phyloP scores from a whole-genome alignment of 2,113 vertebrate species.

The Cricetomys ansorgei region DNA sequence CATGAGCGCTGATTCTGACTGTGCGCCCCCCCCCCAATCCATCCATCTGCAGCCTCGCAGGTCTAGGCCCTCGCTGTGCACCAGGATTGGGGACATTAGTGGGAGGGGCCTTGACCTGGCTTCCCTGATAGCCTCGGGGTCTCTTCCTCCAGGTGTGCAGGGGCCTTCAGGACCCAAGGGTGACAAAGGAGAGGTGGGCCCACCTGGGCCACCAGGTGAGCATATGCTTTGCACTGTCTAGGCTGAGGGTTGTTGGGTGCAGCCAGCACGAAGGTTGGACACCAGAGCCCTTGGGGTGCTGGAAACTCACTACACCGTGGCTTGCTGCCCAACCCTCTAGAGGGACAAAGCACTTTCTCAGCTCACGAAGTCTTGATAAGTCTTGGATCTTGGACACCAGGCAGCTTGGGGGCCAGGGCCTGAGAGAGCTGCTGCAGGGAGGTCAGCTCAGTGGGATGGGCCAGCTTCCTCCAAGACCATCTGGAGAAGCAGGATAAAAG shows the following conservation, averaged over 20 bases:
- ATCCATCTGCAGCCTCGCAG: fast-evolving
- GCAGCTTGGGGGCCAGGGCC: not conserved
- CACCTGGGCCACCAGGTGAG: constrained; percentile 72
- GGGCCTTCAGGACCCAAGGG: constrained; percentile 77
- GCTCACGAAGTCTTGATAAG: fast-evolving
- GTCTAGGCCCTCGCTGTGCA: fast-evolving
- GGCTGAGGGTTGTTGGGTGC: fast-evolving
- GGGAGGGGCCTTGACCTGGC: no score
- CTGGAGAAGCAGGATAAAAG: not conserved
- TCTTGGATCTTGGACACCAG: not conserved
- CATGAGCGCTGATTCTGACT: fast-evolving
- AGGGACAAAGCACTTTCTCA: not conserved
- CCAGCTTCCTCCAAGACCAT: not conserved
- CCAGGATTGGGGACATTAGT: fast-evolving
- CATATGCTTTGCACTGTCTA: fast-evolving
- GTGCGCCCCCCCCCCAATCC: not conserved
- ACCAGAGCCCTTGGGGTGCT: not conserved
- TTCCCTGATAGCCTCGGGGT: fast-evolving
- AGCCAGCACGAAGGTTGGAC: not conserved
- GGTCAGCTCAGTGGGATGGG: not conserved
- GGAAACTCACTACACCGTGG: fast-evolving
- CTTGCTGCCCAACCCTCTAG: fast-evolving
- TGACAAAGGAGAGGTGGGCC: constrained; percentile 74
- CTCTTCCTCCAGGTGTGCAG: constrained; percentile 50
- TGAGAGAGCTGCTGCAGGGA: not conserved